Conservation (phyloP, 2,797 vertebrate species). For the Diplodus sargus region DNA sequence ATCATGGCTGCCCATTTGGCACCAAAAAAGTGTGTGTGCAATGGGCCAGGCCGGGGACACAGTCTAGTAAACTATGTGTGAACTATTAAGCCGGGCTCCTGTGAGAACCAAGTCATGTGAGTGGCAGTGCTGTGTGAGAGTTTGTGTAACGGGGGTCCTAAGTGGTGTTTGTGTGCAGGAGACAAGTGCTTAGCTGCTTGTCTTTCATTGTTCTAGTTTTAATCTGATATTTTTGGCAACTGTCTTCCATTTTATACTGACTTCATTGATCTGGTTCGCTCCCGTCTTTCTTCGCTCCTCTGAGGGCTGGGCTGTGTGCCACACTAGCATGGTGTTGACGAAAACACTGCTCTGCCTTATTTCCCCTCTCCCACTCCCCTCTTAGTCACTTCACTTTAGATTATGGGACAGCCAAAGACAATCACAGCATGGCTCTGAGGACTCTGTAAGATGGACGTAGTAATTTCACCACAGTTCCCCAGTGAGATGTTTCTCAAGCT, state of each 20-base stretch:
- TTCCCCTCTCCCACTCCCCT: background rate
- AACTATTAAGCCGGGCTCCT: constrained; percentile 45
- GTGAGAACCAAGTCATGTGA: constrained; percentile 63
- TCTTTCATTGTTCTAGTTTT: constrained; percentile 3
- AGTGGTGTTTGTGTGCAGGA: constrained; percentile 7
- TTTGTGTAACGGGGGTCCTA: constrained; percentile 17
- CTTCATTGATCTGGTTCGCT: constrained; percentile 13
- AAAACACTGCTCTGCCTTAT: background rate
- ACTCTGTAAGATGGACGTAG: constrained; percentile 1
- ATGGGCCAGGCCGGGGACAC: constrained; percentile 37
- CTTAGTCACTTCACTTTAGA: constrained; percentile 14
- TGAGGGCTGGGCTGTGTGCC: background rate
- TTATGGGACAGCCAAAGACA: constrained; percentile 18
- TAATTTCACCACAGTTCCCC: background rate
- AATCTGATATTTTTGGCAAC: background rate
- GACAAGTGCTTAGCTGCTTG: background rate
- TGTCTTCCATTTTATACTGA: background rate
- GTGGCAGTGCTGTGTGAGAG: constrained; percentile 20
- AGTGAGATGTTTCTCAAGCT: constrained; percentile 3
- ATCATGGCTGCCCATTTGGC: constrained; percentile 53
- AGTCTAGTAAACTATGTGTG: constrained; percentile 60
- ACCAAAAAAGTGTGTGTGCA: constrained; percentile 36
- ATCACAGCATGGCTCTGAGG: background rate
- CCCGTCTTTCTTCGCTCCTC: background rate
- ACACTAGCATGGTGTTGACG: background rate